Base-by-base conservation (phyloP, 2,888 invertebrate species). In the Disparrhopalites patrizii region DNA sequence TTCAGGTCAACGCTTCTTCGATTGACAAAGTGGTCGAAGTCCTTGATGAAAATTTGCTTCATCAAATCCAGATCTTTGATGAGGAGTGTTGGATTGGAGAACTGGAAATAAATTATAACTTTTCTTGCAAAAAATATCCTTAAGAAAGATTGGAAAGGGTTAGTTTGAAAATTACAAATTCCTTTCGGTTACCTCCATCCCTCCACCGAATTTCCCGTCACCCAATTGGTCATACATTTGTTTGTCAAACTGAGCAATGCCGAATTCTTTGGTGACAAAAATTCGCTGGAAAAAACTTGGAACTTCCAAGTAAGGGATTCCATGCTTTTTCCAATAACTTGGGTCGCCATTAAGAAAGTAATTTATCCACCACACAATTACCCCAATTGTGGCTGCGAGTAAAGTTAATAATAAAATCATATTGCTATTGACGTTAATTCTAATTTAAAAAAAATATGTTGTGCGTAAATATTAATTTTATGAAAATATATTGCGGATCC, bases 1-100 rank as follows among this genome's bases (percentile, higher is more conserved):
- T 52, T 56, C 2, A 63, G 27, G 4, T 54, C 15, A 15, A 63
- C 30, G 2, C 54, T 56, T n/a, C 55, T 25, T 7, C 47, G 63
- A 23, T 63, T 40, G 3, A 47, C 31, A 43, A 63, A 63, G 23
- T 40, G 5, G 31, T 63, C 56, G 27, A 63, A 63, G 20, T 63
- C 63, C 15, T 63, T 63, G 5, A 63, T 63, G 38, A 15, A 63
- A 8, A 63, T 30, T n/a, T 40, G 8, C 23, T 63, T 63, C 23
- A 63, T 30, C 1, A 63, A 27, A 1, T 63, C 63, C 63, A 63
- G 20, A 47, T 63, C 63, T 13, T n/a, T 55, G 8, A 55, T 25
- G 56, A 30, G 56, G 2, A 63, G 27, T 2, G 43, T 15, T 2
- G 63, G 63, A 25, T 28, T 55, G 18, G 18, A 7, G 3, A 61